Evolutionary conservation across 37 sponge, comb jelly and placozoan species (phyloP).

Genomic region (Cliona cf. orientalis): DNA sequence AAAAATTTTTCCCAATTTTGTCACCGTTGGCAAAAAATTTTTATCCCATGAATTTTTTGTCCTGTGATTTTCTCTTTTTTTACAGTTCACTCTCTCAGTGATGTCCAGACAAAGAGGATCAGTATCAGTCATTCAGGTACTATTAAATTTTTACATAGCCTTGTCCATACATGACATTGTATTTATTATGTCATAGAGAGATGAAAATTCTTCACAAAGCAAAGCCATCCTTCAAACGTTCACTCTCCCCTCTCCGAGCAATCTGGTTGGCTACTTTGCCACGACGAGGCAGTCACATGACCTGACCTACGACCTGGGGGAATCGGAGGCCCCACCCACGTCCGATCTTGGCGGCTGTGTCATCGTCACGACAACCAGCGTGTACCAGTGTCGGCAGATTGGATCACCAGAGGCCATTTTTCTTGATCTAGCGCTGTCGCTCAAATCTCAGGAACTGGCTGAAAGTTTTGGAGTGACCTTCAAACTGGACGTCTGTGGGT

Average conservation of each 20-base stretch:
- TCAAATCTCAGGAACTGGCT: slow-evolving; percentile 32
- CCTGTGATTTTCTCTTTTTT: no score
- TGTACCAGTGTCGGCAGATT: slow-evolving; percentile 73
- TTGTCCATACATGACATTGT: not conserved
- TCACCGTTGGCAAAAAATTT: no score
- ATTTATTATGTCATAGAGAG: not conserved
- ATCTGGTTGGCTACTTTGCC: slow-evolving; percentile 45
- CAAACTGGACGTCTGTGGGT: slow-evolving; percentile 73
- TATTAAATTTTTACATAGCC: not conserved
- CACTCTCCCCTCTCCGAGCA: slow-evolving; percentile 41
- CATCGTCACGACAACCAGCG: slow-evolving; percentile 55
- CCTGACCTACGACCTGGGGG: not conserved
- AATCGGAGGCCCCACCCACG: slow-evolving; percentile 15
- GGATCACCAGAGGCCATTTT: slow-evolving; percentile 58
- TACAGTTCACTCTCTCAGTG: slow-evolving; percentile 46
- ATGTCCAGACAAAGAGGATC: slow-evolving; percentile 39
- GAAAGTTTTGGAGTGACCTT: slow-evolving; percentile 72
- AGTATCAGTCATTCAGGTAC: slow-evolving; percentile 19
- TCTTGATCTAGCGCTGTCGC: slow-evolving; percentile 36
- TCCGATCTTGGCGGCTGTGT: slow-evolving; percentile 71
- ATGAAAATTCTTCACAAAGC: slow-evolving; percentile 17
- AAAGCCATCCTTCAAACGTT: slow-evolving; percentile 55
- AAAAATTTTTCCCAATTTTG: no score
- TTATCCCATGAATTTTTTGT: not conserved
- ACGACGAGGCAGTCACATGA: not conserved